These are phyloP conservation scores for Notolepis coatsorum DNA, from an alignment of 2,797 vertebrate species.

Conservation along the genomic window DNA sequence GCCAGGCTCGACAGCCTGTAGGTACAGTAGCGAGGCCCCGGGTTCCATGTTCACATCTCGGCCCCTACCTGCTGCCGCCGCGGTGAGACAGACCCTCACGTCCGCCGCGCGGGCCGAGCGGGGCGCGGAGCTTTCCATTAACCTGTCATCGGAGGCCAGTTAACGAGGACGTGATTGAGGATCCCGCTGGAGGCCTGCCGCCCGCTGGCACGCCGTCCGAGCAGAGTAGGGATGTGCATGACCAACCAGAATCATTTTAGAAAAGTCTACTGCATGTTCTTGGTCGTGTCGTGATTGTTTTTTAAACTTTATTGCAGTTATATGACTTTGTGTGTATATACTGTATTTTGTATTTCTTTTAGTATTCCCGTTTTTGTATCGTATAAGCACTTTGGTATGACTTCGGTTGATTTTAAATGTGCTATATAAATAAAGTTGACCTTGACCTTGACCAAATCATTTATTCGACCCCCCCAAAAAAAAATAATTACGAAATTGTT, in stretches of 20 bases:
- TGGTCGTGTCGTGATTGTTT: not conserved
- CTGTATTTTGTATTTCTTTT: too few relatives aligned
- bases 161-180: not conserved
- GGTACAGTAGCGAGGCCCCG: not conserved
- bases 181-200: too few relatives aligned
- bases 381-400: too few relatives aligned
- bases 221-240: not conserved
- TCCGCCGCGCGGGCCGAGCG: not conserved
- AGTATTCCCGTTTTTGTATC: too few relatives aligned
- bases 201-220: too few relatives aligned
- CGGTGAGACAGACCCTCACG: not conserved
- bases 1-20: constrained; percentile 34
- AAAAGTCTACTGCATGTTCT: not conserved
- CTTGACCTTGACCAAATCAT: too few relatives aligned
- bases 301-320: not conserved
- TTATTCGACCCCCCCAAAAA: too few relatives aligned
- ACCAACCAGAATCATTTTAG: not conserved
- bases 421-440: too few relatives aligned
- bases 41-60: not conserved
- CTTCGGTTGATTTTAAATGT: too few relatives aligned
- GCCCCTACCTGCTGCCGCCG: not conserved
- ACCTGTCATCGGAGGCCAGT: not conserved
- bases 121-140: not conserved
- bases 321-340: constrained; percentile 1
- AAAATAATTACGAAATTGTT: too few relatives aligned